A percentile compares a stretch with the other conserved stretches of the same genome.
These are phyloP conservation scores for Acanthurus leucopareius DNA, from an alignment of 2,797 vertebrate genomes.

Conservation along the genomic window DNA sequence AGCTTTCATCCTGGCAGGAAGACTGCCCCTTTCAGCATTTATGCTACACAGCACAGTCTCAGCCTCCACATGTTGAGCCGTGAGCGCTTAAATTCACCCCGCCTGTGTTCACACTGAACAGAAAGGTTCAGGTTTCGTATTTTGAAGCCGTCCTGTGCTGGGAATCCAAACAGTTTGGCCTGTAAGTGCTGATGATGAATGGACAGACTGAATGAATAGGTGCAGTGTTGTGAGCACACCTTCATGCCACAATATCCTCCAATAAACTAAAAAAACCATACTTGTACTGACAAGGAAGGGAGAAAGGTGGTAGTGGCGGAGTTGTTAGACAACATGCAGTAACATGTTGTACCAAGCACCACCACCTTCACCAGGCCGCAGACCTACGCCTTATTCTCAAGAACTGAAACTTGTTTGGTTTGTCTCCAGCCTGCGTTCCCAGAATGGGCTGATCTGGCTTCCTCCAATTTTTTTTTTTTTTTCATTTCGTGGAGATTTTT, in stretches of 20 bases:
- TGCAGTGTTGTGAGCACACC: slow-evolving; percentile 61
- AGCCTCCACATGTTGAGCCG: slow-evolving; percentile 38
- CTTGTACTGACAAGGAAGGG: slow-evolving; percentile 10
- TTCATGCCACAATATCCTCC: slow-evolving; percentile 50
- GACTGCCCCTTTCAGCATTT: slow-evolving; percentile 6
- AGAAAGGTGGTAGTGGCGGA: neutral
- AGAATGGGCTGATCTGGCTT: slow-evolving; percentile 61
- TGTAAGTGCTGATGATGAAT: slow-evolving; percentile 77
- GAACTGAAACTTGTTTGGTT: slow-evolving; percentile 61
- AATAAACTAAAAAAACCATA: neutral
- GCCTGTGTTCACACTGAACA: slow-evolving; percentile 43
- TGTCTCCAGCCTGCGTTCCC: slow-evolving; percentile 72
- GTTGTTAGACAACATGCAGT: slow-evolving; percentile 35
- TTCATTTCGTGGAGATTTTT: slow-evolving; percentile 28
- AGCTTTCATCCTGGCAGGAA: neutral
- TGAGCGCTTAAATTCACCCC: slow-evolving; percentile 42
- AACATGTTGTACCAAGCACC: slow-evolving; percentile 51
- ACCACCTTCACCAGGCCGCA: slow-evolving; percentile 45
- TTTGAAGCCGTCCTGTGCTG: slow-evolving; percentile 54
- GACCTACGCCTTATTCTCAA: slow-evolving; percentile 51
- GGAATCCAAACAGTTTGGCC: slow-evolving; percentile 73
- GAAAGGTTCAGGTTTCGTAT: slow-evolving; percentile 62
- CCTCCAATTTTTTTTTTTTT: slow-evolving; percentile 17
- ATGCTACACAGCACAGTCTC: slow-evolving; percentile 24
- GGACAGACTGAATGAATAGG: slow-evolving; percentile 66